Conservation (phyloP, 2,797 vertebrate species). For the Mico argentatus region DNA sequence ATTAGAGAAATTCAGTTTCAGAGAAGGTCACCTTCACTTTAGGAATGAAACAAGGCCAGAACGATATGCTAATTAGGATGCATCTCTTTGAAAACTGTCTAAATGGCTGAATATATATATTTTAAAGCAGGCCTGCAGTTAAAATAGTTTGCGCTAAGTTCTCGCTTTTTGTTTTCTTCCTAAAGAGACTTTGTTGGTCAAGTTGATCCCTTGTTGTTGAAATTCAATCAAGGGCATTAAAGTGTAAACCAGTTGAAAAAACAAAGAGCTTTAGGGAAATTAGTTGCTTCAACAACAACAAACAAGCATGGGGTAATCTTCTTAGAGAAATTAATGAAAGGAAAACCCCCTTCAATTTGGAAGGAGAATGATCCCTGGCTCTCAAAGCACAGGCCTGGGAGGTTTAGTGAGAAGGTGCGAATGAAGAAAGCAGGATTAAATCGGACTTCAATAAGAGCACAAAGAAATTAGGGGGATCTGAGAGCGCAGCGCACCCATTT, state of each 20-base stretch:
- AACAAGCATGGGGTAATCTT: conserved; percentile 96
- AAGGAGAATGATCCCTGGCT: conserved; percentile 87
- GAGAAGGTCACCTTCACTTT: conserved; percentile 79
- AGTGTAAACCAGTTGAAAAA: conserved; percentile 99
- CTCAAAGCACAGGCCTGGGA: conserved; percentile 92
- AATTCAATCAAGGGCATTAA: conserved; percentile 99
- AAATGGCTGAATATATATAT: conserved; percentile 56
- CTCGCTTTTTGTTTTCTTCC: conserved; percentile 78
- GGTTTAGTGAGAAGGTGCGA: conserved; percentile 96
- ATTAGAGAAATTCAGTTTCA: conserved; percentile 61
- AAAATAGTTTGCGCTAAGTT: conserved; percentile 68
- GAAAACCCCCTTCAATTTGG: conserved; percentile 86
- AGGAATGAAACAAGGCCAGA: conserved; percentile 77
- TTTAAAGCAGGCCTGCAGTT: conserved; percentile 57
- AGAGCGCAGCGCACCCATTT: conserved; percentile 89
- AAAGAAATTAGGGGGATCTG: conserved; percentile 93
- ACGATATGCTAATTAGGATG: conserved; percentile 85
- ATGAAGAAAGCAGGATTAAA: conserved; percentile 94
- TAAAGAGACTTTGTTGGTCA: conserved; percentile 90
- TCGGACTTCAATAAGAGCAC: conserved; percentile 91
- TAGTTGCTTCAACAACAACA: conserved; percentile 99
- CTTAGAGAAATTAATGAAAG: conserved; percentile 99
- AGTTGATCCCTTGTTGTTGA: conserved; percentile 93
- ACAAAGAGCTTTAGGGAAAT: conserved; percentile 99
- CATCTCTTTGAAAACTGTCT: conserved; percentile 84